Base-by-base conservation (phyloP, 2,113 vertebrate genomes). In the Myotis yumanensis region DNA sequence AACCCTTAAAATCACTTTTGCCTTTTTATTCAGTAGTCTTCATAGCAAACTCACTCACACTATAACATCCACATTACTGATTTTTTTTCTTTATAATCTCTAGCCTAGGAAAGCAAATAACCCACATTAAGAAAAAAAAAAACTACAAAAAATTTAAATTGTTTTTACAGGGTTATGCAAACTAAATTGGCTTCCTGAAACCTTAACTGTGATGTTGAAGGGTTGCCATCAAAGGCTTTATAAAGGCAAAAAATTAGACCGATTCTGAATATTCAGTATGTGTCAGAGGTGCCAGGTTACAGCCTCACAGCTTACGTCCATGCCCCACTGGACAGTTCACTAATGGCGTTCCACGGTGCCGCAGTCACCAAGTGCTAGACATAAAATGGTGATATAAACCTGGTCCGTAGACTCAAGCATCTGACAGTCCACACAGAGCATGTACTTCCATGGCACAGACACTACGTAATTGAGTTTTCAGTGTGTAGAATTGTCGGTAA, bases 331-430 rank as follows among this genome's bases (percentile, higher is more conserved):
- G 91, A 87, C 0, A 3, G 79, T 69, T 96, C 81, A 81, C 89
- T 91, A 91, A 91, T 95, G 80, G 81, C n/a, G 82, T 96, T 90
- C 52, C 62, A 4, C 43, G 64, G 51, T 23, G 28, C 51, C 66
- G 84, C n/a, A 23, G 76, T 93, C 66, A 48, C 93, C 66, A 79
- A 52, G 68, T 73, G 59, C 72, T 66, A 35, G 28, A 75, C 28
- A 43, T 82, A 72, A 94, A 90, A 76, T 76, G 14, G 35, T 76
- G 51, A 72, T 40, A 76, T 48, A 90, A 93, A 84, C 40, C 62
- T 64, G 62, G 30, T 68, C 51, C 71, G 52, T 40, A 43, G 43
- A 54, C 40, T 73, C 4, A 3, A 91, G 37, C 83, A 59, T 32
- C 48, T 91, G 66, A 87, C 71, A 88, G 7, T 73, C 71, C 77